Evolutionary conservation across 2,888 invertebrate species (phyloP).

Genomic region (Encarsia formosa): DNA sequence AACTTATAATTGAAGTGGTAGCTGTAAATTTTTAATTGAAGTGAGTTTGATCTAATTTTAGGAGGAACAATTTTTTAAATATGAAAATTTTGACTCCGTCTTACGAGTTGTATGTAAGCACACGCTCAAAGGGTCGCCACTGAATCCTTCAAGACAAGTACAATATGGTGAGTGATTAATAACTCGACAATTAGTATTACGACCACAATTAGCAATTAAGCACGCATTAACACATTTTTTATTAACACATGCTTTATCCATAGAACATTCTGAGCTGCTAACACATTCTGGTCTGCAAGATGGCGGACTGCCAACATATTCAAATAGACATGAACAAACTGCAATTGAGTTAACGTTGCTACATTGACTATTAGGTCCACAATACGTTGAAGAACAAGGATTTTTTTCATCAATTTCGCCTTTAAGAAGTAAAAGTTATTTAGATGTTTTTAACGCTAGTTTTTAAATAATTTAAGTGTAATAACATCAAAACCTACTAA

Average conservation of each 20-base stretch:
- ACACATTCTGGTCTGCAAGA: slow-evolving; percentile 68
- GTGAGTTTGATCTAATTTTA: too few relatives aligned
- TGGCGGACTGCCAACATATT: slow-evolving; percentile 60
- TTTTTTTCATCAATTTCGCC: slow-evolving; percentile 43
- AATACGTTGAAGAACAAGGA: slow-evolving; percentile 67
- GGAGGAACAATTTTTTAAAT: too few relatives aligned
- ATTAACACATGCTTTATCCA: slow-evolving; percentile 62
- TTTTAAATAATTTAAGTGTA: slow-evolving; percentile 2
- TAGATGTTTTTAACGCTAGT: not conserved
- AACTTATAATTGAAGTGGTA: slow-evolving; percentile 32
- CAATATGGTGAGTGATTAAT: slow-evolving; percentile 65
- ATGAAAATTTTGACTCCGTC: too few relatives aligned
- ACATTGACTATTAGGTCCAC: slow-evolving; percentile 56
- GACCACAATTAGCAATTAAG: slow-evolving; percentile 71
- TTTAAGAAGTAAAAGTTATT: slow-evolving; percentile 32
- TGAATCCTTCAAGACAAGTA: slow-evolving; percentile 58
- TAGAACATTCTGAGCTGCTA: slow-evolving; percentile 62
- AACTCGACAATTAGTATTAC: slow-evolving; percentile 63
- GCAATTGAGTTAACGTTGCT: slow-evolving; percentile 63
- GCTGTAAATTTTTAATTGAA: slow-evolving; percentile 53
- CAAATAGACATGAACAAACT: slow-evolving; percentile 57
- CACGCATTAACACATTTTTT: slow-evolving; percentile 69
- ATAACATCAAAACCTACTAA: slow-evolving; percentile 6
- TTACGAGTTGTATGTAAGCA: slow-evolving; percentile 52
- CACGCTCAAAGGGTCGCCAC: slow-evolving; percentile 61